phyloP scores from a whole-genome alignment of 2,888 invertebrate genomes.

The Hirtodrosophila alboralis region DNA sequence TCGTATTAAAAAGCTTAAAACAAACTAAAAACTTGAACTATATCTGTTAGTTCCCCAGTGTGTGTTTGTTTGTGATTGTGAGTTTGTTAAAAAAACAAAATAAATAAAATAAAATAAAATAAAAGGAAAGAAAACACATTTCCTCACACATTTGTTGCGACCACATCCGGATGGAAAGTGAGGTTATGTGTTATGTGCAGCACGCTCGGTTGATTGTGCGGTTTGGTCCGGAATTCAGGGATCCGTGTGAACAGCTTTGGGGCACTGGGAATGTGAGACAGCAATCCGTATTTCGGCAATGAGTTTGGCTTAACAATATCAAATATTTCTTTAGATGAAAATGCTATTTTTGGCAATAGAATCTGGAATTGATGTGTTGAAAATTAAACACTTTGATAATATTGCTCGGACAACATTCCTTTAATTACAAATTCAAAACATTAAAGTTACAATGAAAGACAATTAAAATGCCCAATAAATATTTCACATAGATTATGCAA shows the following conservation, averaged over 20 bases:
- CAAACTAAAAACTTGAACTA: conserved; percentile 49
- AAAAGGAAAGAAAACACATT: conserved; percentile 34
- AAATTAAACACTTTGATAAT: neutral
- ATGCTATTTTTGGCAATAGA: too few species aligned
- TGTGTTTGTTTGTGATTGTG: conserved; percentile 11
- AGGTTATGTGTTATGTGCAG: conserved; percentile 50
- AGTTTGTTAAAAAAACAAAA: conserved; percentile 15
- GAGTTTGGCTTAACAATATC: conserved; percentile 31
- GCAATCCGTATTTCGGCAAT: neutral
- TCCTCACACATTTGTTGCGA: conserved; percentile 50
- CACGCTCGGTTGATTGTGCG: conserved; percentile 42
- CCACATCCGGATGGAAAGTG: conserved; percentile 54
- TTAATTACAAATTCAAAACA: conserved; percentile 4
- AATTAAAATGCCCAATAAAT: conserved; percentile 40
- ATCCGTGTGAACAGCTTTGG: conserved; percentile 28
- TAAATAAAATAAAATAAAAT: too few species aligned
- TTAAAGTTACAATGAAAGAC: conserved; percentile 5
- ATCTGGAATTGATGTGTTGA: neutral
- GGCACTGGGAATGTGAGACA: conserved; percentile 10
- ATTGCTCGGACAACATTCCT: neutral
- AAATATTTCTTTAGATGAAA: too few species aligned
- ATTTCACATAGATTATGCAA: conserved; percentile 12
- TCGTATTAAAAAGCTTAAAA: conserved; percentile 36
- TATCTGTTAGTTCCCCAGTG: conserved; percentile 10
- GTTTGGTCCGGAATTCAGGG: conserved; percentile 1